Base-by-base conservation (phyloP, 2,888 invertebrate species). In the Drosophila engyochracea region DNA sequence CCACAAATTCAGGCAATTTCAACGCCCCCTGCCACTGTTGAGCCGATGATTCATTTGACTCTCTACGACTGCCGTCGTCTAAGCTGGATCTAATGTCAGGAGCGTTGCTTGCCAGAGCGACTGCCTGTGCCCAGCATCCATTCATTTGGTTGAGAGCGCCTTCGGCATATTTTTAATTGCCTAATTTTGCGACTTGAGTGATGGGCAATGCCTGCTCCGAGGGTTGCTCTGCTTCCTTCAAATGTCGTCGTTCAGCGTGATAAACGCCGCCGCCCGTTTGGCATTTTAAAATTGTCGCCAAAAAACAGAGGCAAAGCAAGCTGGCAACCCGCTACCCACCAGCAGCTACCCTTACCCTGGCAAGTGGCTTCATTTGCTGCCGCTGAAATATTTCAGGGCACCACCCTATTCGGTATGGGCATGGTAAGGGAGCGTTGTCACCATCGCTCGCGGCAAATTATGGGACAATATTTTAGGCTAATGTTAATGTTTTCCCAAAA, bases 151-250 rank as follows among this genome's bases (percentile, higher is more conserved):
- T 58, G 80, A 69, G 81, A 79, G 77, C 86, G 90, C 92, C 92
- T 91, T 89, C 89, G 93, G 93, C 93, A 93, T 92, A 93, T 93
- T 93, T 91, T 93, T 93, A 93, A 93, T 93, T 93, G 93, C 93
- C 92, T 93, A 93, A 93, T 93, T 93, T 92, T 85, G 92, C 85
- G 89, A 89, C 92, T 91, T 92, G 92, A 93, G 91, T 91, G 91
- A 92, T 90, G 92, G 91, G 81, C 79, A 74, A 70, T 73, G 76
- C 82, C 82, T 83, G 81, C 76, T 59, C 52, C 47, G 78, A 86
- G 87, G 87, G 85, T 85, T 82, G 82, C 60, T 47, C 51, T 33
- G 66, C 72, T 75, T 69, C 78, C 81, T 78, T 83, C 77, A 74
- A 81, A 80, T 76, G 77, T 70, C 79, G 85, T 87, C 84, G 82